A percentile compares a stretch with the other conserved stretches of the same genome.
Evolutionary conservation across 2,888 invertebrate genomes (phyloP).

Genomic region (Microplitis manilae): DNA sequence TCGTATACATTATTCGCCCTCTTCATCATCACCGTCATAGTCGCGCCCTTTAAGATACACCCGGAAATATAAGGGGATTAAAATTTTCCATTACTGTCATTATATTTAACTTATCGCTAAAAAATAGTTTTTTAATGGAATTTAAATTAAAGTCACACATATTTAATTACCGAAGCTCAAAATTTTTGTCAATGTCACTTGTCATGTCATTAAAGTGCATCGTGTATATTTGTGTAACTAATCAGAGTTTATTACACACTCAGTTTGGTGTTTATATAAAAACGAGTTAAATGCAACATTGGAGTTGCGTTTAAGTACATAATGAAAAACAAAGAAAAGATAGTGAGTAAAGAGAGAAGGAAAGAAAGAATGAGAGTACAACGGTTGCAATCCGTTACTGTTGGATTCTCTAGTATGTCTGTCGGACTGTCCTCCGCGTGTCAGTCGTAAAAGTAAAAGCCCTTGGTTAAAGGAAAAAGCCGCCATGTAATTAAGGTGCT

Average conservation of each 20-base stretch:
- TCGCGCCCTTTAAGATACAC: background rate
- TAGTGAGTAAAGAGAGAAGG: background rate
- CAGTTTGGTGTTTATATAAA: background rate
- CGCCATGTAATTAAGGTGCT: slow-evolving; percentile 64
- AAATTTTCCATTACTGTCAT: background rate
- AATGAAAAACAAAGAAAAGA: slow-evolving; percentile 1
- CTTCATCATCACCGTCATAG: slow-evolving; percentile 20
- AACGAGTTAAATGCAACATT: background rate
- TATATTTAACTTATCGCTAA: background rate
- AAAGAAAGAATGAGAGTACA: background rate
- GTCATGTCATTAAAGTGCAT: background rate
- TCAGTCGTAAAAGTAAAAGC: slow-evolving; percentile 55
- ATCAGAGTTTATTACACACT: background rate
- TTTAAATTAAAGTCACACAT: background rate
- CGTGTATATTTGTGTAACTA: background rate
- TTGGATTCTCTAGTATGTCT: slow-evolving; percentile 44
- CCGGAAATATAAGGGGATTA: background rate
- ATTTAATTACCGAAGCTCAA: background rate
- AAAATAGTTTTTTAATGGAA: background rate
- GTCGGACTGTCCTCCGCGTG: slow-evolving; percentile 54
- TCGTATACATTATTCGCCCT: slow-evolving; percentile 28
- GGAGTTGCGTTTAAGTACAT: background rate
- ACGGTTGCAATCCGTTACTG: slow-evolving; percentile 7
- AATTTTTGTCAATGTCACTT: background rate
- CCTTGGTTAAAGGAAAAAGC: slow-evolving; percentile 55